Base-by-base conservation (phyloP, 1,140 invertebrate species). In the Holcopasites calliopsidis region DNA sequence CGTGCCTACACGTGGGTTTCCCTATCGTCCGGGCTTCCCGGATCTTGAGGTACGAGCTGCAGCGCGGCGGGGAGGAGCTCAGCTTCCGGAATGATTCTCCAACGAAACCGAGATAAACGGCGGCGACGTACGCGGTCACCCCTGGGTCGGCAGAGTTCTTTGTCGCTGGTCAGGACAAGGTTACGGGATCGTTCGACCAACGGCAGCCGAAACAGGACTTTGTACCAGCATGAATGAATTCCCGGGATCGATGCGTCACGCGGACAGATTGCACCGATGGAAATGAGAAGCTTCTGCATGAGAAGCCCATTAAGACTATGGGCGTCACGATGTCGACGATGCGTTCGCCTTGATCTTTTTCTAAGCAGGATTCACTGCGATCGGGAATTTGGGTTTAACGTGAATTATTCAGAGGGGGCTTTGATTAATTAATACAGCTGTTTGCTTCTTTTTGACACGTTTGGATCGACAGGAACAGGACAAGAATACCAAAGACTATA, bases 11-110 rank as follows among this genome's bases (percentile, higher is more conserved):
- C 55, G 38, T 54, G 28, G 33, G 44, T 60, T 76, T 79, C 61
- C 50, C 35, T 82, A 76, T 82, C 76, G 44, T 44, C 21, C 55
- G 60, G n/a, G 44, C 66, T 85, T 84, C 79, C 79, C 76, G 83
- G 78, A 83, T 79, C 44, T 49, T 77, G 76, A 79, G 72, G 75
- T 76, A 61, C 18, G 33, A 7, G n/a, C 23, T 65, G 44, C 42
- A n/a, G 44, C 18, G 21, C 13, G n/a, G n/a, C n/a, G n/a, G n/a
- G n/a, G n/a, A n/a, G n/a, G n/a, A n/a, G n/a, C 61, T 21, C 69
- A n/a, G 28, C 68, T 76, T 79, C 78, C 82, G 66, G 62, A 69
- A 71, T 61, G 61, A 75, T 60, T 81, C 73, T 65, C n/a, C 60
- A 38, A 42, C 28, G 42, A 68, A 73, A 70, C 77, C 70, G 66